Conservation (phyloP, 2,797 vertebrate genomes). For the Coregonus suidteri region DNA sequence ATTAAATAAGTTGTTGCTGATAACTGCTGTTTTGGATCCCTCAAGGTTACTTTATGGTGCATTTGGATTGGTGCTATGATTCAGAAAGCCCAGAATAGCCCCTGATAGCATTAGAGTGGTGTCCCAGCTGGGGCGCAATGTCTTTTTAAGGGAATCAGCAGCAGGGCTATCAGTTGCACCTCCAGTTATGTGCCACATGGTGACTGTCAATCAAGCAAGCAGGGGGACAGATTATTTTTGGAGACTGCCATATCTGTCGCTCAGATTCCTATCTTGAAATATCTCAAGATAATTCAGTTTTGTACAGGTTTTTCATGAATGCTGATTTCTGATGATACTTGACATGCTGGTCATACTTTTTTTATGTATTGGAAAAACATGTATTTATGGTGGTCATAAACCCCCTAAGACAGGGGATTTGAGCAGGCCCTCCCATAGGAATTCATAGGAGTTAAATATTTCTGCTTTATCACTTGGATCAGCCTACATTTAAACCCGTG, state of each 20-base stretch:
- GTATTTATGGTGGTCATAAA: constrained; percentile 5
- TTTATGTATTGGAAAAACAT: not conserved
- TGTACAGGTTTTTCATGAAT: not conserved
- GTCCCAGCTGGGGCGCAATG: constrained; percentile 81
- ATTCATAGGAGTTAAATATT: not conserved
- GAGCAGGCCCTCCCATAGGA: not conserved
- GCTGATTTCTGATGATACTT: not conserved
- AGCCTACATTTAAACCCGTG: not conserved
- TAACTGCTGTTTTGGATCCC: constrained; percentile 10
- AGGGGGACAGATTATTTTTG: constrained; percentile 82
- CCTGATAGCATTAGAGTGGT: constrained; percentile 85
- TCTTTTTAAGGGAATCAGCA: constrained; percentile 99
- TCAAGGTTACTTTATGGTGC: constrained; percentile 76
- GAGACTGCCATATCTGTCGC: constrained; percentile 85
- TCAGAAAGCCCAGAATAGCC: constrained; percentile 87
- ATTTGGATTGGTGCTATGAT: constrained; percentile 65
- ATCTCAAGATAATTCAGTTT: constrained; percentile 31
- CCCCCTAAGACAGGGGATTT: not conserved
- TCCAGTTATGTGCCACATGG: constrained; percentile 90
- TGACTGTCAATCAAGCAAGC: constrained; percentile 82
- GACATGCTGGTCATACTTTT: not conserved
- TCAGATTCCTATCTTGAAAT: constrained; percentile 66
- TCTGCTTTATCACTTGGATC: not conserved
- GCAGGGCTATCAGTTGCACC: constrained; percentile 84
- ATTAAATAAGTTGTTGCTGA: constrained; percentile 16